Percentiles rank a stretch among this genome's conserved stretches.
Conservation (phyloP, 2,888 invertebrate genomes). For the Caenorhabditis plicata region DNA sequence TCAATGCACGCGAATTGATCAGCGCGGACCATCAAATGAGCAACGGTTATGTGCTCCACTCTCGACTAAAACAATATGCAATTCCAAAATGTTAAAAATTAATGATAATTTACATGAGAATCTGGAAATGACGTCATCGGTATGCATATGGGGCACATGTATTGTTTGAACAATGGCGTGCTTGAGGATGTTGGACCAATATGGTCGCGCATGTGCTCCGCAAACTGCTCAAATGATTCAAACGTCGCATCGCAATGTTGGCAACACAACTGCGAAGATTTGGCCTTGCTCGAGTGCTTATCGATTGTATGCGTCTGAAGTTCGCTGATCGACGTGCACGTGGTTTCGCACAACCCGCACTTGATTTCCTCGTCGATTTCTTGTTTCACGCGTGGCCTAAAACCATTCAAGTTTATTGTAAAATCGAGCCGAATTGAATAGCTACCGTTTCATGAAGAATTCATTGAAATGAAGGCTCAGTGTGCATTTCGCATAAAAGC, state of each 20-base stretch:
- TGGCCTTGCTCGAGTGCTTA: constrained; percentile 13
- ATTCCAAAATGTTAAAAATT: no score
- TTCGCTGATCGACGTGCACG: constrained; percentile 14
- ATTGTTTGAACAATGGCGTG: neutral
- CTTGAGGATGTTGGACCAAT: constrained; percentile 1
- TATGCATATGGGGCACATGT: neutral
- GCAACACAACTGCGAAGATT: constrained; percentile 16
- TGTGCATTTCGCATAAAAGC: no score
- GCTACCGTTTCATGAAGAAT: no score
- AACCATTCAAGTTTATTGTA: no score
- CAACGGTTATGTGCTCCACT: constrained; percentile 28
- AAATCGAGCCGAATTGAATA: no score
- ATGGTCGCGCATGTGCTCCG: constrained; percentile 33
- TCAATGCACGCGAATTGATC: constrained; percentile 19
- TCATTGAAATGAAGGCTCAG: no score
- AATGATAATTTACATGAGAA: neutral
- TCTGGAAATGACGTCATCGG: constrained; percentile 4
- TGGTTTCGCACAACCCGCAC: constrained; percentile 18
- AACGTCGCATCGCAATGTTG: constrained; percentile 38
- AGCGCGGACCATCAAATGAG: constrained; percentile 29
- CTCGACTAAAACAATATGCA: constrained; percentile 27
- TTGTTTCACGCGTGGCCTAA: no score
- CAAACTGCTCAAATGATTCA: constrained; percentile 29
- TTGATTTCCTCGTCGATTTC: constrained; percentile 10
- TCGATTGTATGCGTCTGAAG: constrained; percentile 19